These are phyloP conservation scores for Perccottus glenii DNA, from an alignment of 2,113 vertebrate species.

Conservation along the genomic window DNA sequence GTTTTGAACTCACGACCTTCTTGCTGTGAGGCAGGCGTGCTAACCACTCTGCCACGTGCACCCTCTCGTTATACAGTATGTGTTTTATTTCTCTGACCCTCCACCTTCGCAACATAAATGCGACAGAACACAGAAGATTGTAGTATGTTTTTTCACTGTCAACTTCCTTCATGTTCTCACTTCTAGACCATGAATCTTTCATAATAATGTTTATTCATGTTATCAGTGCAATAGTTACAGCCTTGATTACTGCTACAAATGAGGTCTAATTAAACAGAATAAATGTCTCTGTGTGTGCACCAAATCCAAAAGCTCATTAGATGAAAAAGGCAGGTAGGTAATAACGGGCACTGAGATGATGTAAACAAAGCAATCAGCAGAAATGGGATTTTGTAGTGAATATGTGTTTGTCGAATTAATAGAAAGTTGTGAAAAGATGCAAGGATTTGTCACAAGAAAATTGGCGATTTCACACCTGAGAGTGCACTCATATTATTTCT, in stretches of 20 bases:
- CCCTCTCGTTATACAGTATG: no score
- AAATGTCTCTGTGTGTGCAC: neutral
- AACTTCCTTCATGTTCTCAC: neutral
- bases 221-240: neutral
- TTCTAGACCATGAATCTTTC: neutral
- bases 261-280: conserved; percentile 5
- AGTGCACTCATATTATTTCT: conserved; percentile 17
- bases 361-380: conserved; percentile 6
- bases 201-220: neutral
- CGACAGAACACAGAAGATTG: neutral
- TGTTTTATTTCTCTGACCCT: no score
- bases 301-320: neutral
- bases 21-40: no score
- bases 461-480: conserved; percentile 41
- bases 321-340: neutral
- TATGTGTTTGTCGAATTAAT: conserved; percentile 13
- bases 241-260: conserved; percentile 5
- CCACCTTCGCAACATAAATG: no score
- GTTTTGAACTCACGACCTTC: no score
- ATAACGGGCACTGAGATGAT: conserved; percentile 2
- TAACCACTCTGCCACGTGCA: no score
- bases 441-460: conserved; percentile 9
- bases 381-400: conserved; percentile 1
- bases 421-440: conserved; percentile 8
- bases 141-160: no score